Base-by-base conservation (phyloP, 2,888 invertebrate species). In the Ernsta delagoae region DNA sequence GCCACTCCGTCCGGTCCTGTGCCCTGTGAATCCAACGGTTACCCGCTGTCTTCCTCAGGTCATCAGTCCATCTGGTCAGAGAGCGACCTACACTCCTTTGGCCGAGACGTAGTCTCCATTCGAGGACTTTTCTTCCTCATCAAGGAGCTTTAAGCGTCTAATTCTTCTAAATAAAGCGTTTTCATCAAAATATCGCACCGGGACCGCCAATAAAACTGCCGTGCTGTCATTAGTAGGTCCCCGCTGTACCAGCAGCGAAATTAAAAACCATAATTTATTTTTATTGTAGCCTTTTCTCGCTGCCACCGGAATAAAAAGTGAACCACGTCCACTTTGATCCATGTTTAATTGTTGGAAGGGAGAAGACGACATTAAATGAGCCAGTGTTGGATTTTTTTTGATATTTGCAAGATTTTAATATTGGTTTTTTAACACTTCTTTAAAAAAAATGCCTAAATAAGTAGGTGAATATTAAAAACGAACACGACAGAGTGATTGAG, bases 191-290 rank as follows among this genome's bases (percentile, higher is more conserved):
- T 60, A 67, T 67, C 60, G 60, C 45, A 34, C n/a, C 45, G 36
- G 39, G 62, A 68, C 56, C 67, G 56, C 70, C 65, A 65, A 68
- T 70, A 71, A 70, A 71, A 67, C 68, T 68, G 61, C 45, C 62
- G 70, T 50, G 41, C 72, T 77, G 71, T 75, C 75, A 76, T 78
- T 78, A 72, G 75, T 70, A 71, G 71, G 72, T 69, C 70, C 61
- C 39, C 75, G 73, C 75, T 71, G 75, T 73, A 76, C 70, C 71
- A 73, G 70, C 73, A 72, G 74, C 83, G 78, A 86, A 88, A 90
- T 89, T 90, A 89, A 90, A 89, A 89, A 85, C 84, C 85, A 88
- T 89, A 87, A 89, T 88, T 89, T 89, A 88, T 86, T 86, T 89
- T 88, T 87, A 89, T 87, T 82, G 84, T 85, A 77, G 79, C 77